Base-by-base conservation (phyloP, 1,140 invertebrate species). In the Chionoecetes opilio region DNA sequence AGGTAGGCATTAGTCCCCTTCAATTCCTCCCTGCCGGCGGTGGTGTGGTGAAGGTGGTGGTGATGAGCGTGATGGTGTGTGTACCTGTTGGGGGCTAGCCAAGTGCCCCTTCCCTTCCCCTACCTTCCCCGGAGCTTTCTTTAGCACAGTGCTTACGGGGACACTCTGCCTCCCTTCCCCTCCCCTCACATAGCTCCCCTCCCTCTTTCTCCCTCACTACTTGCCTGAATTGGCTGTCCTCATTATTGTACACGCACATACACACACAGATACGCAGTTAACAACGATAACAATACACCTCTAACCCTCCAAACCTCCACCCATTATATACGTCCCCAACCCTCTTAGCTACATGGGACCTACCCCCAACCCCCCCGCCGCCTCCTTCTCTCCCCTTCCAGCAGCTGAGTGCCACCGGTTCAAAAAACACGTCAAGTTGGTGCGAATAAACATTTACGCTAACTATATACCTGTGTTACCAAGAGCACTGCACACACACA, bases 101-200 rank as follows among this genome's bases (percentile, higher is more conserved):
- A 75, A 75, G 63, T 75, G n/a, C 26, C 63, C n/a, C 63, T n/a
- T 26, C 63, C 63, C 63, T n/a, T n/a, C 63, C n/a, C 63, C 63
- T n/a, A 17, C 63, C 63, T 75, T 26, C 63, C 63, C n/a, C 11
- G 1, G 63, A 75, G 63, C 63, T 75, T 75, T 75, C 63, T 75
- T 75, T 75, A 75, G 63, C 63, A n/a, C 63, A n/a, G 63, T 75
- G 63, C 63, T 26, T n/a, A 75, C 63, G 63, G n/a, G 63, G 63
- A 75, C 63, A 75, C 21, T 75, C n/a, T 6, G 21, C n/a, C 63
- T n/a, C 63, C 63, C 21, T 21, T 75, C 21, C 63, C 63, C 26
- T 75, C 63, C 63, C 63, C 63, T 75, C 26, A 26, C n/a, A 2
- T n/a, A n/a, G 21, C 63, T 75, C 63, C n/a, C 8, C 21, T n/a